Conservation (phyloP, 2,797 vertebrate genomes). For the Tapera naevia region DNA sequence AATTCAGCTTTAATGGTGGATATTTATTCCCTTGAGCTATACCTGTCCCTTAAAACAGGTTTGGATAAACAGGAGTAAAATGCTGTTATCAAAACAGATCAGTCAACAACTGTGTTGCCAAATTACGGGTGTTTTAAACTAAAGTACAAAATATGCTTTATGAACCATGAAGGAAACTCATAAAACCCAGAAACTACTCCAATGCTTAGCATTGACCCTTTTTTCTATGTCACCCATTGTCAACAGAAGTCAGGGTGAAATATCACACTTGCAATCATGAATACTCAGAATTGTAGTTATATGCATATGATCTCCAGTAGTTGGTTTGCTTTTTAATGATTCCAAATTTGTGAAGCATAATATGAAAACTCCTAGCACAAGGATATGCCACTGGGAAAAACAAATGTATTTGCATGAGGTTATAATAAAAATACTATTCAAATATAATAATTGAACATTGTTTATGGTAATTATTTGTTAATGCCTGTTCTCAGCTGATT, state of each 20-base stretch:
- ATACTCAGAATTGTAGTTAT: neutral
- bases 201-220: neutral
- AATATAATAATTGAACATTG: conserved; percentile 28
- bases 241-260: neutral
- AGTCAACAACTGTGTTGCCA: neutral
- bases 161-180: neutral
- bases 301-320: neutral
- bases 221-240: neutral
- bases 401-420: neutral
- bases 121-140: neutral
- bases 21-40: neutral
- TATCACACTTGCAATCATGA: neutral
- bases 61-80: neutral
- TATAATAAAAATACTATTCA: conserved; percentile 24
- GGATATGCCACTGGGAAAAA: neutral
- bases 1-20: neutral
- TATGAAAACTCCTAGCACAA: neutral
- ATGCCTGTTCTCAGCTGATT: neutral
- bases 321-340: neutral
- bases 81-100: neutral
- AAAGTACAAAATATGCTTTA: neutral
- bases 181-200: neutral
- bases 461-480: conserved; percentile 29
- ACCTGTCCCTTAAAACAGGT: neutral
- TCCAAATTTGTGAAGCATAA: neutral